Percentiles rank a stretch among this genome's conserved stretches.
Evolutionary conservation across 2,113 vertebrate species (phyloP).

Genomic region (Ochotona curzoniae): DNA sequence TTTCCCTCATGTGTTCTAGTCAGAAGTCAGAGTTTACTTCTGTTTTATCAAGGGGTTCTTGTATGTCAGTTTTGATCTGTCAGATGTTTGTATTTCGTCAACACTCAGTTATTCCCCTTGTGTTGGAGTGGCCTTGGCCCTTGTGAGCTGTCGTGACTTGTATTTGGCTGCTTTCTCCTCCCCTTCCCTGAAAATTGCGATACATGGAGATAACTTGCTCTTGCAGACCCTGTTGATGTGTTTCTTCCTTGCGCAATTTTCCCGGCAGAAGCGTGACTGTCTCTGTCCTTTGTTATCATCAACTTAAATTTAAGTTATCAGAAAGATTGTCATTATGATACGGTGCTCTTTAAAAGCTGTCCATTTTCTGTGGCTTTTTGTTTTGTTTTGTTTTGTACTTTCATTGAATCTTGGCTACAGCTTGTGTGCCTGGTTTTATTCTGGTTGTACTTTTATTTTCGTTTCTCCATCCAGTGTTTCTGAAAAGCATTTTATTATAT

Average conservation of each 20-base stretch:
- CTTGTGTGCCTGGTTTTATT: conserved; percentile 59
- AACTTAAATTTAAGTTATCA: conserved; percentile 83
- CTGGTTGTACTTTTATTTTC: conserved; percentile 40
- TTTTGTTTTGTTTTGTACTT: conserved; percentile 61
- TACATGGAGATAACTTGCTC: conserved; percentile 24
- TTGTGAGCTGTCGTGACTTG: conserved; percentile 47
- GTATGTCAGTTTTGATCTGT: background rate
- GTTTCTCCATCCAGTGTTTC: conserved; percentile 62
- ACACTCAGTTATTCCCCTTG: background rate
- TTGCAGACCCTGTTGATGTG: conserved; percentile 33
- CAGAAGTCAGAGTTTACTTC: background rate
- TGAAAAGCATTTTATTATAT: conserved; percentile 19
- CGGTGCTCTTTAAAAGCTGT: conserved; percentile 48
- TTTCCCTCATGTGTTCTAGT: background rate
- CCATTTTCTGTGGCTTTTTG: conserved; percentile 68
- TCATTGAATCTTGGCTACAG: conserved; percentile 65
- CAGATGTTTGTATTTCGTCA: background rate
- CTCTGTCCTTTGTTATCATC: conserved; percentile 82
- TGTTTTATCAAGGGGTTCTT: background rate
- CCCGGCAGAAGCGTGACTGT: conserved; percentile 73
- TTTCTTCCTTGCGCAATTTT: conserved; percentile 73
- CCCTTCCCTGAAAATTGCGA: conserved; percentile 49
- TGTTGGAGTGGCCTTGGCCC: conserved; percentile 28
- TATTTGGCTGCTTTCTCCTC: conserved; percentile 21
- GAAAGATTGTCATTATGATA: conserved; percentile 75